Conservation (phyloP, 2,888 invertebrate species). For the Eilema griseolum region DNA sequence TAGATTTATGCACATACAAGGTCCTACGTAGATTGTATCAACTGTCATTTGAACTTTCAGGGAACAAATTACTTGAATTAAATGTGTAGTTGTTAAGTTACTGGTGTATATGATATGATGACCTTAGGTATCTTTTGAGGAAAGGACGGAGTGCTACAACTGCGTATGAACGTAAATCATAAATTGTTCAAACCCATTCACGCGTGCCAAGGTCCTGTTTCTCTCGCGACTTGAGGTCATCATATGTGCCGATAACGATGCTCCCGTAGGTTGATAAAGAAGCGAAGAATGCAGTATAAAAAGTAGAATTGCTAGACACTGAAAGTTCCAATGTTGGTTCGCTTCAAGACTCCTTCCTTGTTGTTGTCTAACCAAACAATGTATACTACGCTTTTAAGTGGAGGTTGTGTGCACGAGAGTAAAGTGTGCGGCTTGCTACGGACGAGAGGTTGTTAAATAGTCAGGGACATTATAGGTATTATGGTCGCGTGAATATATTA, state of each 20-base stretch:
- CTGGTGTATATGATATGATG: too few species aligned
- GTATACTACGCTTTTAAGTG: neutral
- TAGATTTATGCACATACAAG: conserved; percentile 50
- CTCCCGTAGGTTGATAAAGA: neutral
- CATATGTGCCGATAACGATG: too few species aligned
- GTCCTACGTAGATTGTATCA: conserved; percentile 11
- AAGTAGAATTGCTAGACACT: neutral
- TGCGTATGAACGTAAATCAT: too few species aligned
- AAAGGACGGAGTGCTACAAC: too few species aligned
- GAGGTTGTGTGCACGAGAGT: neutral
- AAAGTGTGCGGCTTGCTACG: neutral
- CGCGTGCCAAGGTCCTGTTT: too few species aligned
- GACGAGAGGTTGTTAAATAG: conserved; percentile 1
- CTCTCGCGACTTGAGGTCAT: too few species aligned
- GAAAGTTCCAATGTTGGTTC: neutral
- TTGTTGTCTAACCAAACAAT: neutral
- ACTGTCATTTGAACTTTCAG: conserved; percentile 4
- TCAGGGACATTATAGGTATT: neutral
- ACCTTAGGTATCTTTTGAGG: too few species aligned
- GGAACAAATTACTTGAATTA: neutral
- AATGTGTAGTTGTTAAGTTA: too few species aligned
- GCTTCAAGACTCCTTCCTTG: neutral
- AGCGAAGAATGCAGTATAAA: neutral
- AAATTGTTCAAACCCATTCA: too few species aligned
- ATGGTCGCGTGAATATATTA: too few species aligned